These are phyloP conservation scores for Rhaphigaster nebulosa DNA, from an alignment of 2,888 invertebrate species.

Conservation along the genomic window DNA sequence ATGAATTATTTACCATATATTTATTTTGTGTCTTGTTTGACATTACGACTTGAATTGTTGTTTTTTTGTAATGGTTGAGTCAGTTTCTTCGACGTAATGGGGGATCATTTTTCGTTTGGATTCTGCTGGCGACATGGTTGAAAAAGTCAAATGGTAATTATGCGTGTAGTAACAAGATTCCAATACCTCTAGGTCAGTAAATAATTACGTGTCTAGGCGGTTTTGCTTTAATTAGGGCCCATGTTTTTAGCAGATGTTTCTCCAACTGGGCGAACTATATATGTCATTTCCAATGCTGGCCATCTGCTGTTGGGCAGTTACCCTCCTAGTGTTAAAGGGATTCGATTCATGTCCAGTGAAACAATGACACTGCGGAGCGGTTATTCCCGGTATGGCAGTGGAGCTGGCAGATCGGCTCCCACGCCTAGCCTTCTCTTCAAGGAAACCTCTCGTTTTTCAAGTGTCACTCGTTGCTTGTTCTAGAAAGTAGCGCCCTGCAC, in stretches of 20 bases:
- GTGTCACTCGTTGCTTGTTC: conserved; percentile 5
- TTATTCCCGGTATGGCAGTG: conserved; percentile 30
- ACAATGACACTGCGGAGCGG: not conserved
- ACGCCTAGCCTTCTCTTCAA: conserved; percentile 40
- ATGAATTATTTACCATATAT: no score
- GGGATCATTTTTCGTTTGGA: no score
- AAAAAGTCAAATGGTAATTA: no score
- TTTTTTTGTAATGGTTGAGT: no score
- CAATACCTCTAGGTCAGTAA: not conserved
- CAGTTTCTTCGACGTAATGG: no score
- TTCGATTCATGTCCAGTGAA: conserved; percentile 38
- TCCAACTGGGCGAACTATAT: not conserved
- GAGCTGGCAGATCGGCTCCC: not conserved
- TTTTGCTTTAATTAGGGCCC: not conserved
- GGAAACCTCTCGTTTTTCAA: conserved; percentile 13
- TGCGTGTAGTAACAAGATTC: no score
- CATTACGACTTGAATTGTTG: no score
- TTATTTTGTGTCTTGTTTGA: no score
- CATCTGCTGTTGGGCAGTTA: conserved; percentile 35
- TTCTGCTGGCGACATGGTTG: no score
- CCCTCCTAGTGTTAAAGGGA: not conserved
- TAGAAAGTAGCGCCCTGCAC: not conserved
- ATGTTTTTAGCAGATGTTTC: not conserved
- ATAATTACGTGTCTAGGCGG: not conserved
- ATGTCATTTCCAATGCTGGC: not conserved